Evolutionary conservation across 1,140 invertebrate genomes (phyloP).

Genomic region (Procambarus virginalis): DNA sequence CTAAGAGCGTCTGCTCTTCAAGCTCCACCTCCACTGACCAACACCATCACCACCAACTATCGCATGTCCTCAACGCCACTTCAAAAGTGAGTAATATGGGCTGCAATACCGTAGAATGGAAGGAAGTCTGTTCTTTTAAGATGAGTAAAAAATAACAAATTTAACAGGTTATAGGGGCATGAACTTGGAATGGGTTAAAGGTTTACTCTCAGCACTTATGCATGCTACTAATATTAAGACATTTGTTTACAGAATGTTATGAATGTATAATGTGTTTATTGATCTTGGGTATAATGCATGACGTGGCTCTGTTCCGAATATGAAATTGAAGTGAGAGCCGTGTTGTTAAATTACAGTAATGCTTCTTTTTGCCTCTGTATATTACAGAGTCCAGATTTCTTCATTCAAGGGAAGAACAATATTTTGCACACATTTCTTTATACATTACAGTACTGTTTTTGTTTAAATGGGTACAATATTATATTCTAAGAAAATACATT

Average conservation of each 20-base stretch:
- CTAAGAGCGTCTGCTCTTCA: slow-evolving; percentile 79
- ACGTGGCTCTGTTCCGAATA: too few relatives aligned
- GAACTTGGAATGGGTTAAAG: too few relatives aligned
- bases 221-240: too few relatives aligned
- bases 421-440: not conserved
- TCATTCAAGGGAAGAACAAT: not conserved
- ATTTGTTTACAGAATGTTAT: too few relatives aligned
- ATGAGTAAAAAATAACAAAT: not conserved
- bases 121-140: not conserved
- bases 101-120: not conserved
- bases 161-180: not conserved
- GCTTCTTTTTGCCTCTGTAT: not conserved
- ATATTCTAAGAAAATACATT: too few relatives aligned
- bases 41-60: slow-evolving; percentile 49
- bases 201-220: too few relatives aligned
- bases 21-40: slow-evolving; percentile 80
- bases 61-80: slow-evolving; percentile 63
- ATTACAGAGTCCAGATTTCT: not conserved
- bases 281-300: too few relatives aligned
- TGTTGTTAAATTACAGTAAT: not conserved
- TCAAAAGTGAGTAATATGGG: slow-evolving; percentile 58
- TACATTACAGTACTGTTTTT: too few relatives aligned
- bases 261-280: too few relatives aligned
- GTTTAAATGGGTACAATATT: too few relatives aligned
- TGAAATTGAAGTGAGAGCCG: too few relatives aligned